Evolutionary conservation across 2,888 invertebrate species (phyloP).

Genomic region (Eupelmus urozonus): DNA sequence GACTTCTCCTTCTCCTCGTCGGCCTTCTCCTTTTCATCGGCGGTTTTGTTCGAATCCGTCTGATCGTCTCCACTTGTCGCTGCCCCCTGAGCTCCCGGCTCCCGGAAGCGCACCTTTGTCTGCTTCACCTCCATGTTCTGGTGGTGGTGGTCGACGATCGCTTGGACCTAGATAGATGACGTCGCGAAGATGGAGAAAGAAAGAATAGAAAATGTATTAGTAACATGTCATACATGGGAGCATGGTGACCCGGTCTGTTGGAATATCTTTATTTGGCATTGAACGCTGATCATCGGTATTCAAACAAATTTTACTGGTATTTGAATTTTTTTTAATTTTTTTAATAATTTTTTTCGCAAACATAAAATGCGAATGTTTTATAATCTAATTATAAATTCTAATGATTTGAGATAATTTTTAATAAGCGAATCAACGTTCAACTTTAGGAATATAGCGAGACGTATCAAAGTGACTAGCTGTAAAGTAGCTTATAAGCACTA

Average conservation of each 20-base stretch:
- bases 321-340: no score
- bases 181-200: not conserved
- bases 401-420: no score
- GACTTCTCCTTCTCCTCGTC: slow-evolving; percentile 53
- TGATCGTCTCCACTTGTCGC: not conserved
- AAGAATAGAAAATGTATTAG: slow-evolving; percentile 16
- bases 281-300: slow-evolving; percentile 17
- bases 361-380: no score
- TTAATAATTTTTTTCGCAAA: no score
- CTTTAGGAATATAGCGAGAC: slow-evolving; percentile 30
- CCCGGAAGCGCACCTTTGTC: slow-evolving; percentile 92
- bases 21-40: slow-evolving; percentile 69
- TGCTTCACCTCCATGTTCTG: slow-evolving; percentile 86
- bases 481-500: slow-evolving; percentile 71
- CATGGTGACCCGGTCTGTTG: slow-evolving; percentile 48
- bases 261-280: slow-evolving; percentile 29
- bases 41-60: slow-evolving; percentile 62
- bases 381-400: no score
- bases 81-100: slow-evolving; percentile 81
- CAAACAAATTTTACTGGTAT: not conserved
- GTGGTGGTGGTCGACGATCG: slow-evolving; percentile 93
- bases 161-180: slow-evolving; percentile 87
- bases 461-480: slow-evolving; percentile 44
- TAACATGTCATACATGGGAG: not conserved
- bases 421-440: slow-evolving; percentile 31